Evolutionary conservation across 2,113 vertebrate genomes (phyloP).

Genomic region (Phodopus roborovskii): DNA sequence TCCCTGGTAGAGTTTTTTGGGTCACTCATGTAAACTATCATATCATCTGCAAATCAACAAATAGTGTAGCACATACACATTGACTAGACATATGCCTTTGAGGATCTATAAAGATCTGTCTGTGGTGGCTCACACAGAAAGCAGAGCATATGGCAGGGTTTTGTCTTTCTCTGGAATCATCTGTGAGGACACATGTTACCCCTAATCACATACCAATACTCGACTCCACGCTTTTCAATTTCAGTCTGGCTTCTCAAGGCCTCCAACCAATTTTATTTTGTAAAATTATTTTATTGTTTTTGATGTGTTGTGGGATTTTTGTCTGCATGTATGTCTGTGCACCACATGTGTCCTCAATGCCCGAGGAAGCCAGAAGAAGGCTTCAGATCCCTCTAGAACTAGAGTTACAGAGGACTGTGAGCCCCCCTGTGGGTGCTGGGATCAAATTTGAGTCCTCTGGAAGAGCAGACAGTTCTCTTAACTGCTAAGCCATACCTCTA

Average conservation of each 20-base stretch:
- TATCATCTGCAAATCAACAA: slow-evolving; percentile 30
- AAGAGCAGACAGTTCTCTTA: not conserved
- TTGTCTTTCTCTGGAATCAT: slow-evolving; percentile 74
- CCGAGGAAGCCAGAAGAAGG: not conserved
- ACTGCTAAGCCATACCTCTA: not conserved
- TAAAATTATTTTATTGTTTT: not conserved
- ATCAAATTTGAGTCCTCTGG: not conserved
- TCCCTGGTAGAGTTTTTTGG: no score
- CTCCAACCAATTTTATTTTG: slow-evolving; percentile 51
- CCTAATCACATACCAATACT: slow-evolving; percentile 77
- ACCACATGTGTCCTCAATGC: no score
- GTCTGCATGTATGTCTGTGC: not conserved
- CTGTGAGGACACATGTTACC: slow-evolving; percentile 78
- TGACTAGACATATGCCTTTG: slow-evolving; percentile 65
- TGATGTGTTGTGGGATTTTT: not conserved
- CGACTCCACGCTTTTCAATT: slow-evolving; percentile 63
- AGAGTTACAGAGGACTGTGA: not conserved
- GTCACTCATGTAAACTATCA: no score
- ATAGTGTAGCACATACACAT: slow-evolving; percentile 71
- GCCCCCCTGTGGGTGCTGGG: not conserved
- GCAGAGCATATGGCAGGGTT: slow-evolving; percentile 76
- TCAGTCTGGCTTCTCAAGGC: slow-evolving; percentile 62
- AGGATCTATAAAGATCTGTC: slow-evolving; percentile 31
- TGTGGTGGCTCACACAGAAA: slow-evolving; percentile 78
- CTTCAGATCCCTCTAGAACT: not conserved